Conservation (phyloP, 2,797 vertebrate genomes). For the Acridotheres tristis region DNA sequence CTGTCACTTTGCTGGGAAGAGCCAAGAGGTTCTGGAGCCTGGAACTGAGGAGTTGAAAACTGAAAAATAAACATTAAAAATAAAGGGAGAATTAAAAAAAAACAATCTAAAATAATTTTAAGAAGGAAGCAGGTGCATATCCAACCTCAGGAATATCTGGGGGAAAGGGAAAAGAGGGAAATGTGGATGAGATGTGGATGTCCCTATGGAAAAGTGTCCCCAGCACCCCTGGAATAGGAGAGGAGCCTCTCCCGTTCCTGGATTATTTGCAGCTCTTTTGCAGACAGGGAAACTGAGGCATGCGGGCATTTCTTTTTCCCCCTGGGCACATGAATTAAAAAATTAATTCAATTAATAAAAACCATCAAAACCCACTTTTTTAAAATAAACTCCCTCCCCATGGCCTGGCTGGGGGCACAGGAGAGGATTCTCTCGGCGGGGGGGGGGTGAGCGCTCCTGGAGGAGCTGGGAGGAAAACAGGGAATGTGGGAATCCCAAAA, state of each 20-base stretch:
- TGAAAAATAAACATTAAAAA: not conserved
- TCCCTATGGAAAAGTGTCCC: not conserved
- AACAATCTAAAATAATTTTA: no score
- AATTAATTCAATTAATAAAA: not conserved
- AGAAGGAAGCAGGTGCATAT: not conserved
- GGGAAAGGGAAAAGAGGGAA: not conserved
- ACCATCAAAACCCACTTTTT: fast-evolving
- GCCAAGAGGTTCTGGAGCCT: not conserved
- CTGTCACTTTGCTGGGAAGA: not conserved
- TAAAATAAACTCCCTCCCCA: fast-evolving
- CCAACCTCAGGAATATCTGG: not conserved
- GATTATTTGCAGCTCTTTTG: not conserved
- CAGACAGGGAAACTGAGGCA: not conserved
- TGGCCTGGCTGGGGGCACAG: fast-evolving
- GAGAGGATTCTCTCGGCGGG: fast-evolving
- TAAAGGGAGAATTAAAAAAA: not conserved
- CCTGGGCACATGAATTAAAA: no score
- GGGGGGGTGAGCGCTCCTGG: fast-evolving
- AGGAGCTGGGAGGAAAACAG: fast-evolving
- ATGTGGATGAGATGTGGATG: fast-evolving
- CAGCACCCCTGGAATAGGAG: fast-evolving
- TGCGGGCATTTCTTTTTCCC: fast-evolving
- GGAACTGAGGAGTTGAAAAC: not conserved
- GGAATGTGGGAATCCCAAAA: not conserved
- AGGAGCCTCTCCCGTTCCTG: not conserved